A percentile compares a stretch with the other conserved stretches of the same genome.
Evolutionary conservation across 2,113 vertebrate genomes (phyloP).

Genomic region (Phainopepla nitens): DNA sequence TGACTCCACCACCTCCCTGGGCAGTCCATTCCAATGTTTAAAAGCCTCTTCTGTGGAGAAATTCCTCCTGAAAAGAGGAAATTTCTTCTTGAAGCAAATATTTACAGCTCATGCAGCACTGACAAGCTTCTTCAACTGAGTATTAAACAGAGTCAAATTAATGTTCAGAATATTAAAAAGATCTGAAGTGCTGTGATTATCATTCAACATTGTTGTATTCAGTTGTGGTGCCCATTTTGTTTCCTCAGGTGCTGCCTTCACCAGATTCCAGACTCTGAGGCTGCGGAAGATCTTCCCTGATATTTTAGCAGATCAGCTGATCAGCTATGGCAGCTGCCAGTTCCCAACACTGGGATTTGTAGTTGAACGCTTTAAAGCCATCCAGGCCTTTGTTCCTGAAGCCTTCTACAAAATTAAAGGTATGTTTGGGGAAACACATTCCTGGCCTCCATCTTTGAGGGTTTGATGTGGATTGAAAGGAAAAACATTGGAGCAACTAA

Average conservation of each 20-base stretch:
- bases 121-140: background rate
- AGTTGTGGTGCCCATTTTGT: background rate
- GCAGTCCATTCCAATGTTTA: background rate
- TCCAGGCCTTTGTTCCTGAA: conserved; percentile 96
- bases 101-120: background rate
- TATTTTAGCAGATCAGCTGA: conserved; percentile 89
- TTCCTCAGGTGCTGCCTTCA: conserved; percentile 94
- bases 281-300: conserved; percentile 90
- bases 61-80: background rate
- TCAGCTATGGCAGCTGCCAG: conserved; percentile 98
- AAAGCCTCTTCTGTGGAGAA: background rate
- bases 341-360: conserved; percentile 97
- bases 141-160: background rate
- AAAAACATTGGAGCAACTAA: background rate
- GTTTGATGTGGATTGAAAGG: background rate
- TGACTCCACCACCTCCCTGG: background rate
- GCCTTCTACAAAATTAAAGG: conserved; percentile 96
- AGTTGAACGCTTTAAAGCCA: conserved; percentile 97
- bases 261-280: conserved; percentile 93
- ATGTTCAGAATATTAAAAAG: background rate
- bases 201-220: background rate
- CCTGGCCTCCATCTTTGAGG: background rate
- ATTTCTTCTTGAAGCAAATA: background rate
- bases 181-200: background rate
- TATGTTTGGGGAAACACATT: background rate